Evolutionary conservation across 2,113 vertebrate genomes (phyloP), one percentile per base, ranked within the genome.

Genomic region (Coturnix japonica): DNA sequence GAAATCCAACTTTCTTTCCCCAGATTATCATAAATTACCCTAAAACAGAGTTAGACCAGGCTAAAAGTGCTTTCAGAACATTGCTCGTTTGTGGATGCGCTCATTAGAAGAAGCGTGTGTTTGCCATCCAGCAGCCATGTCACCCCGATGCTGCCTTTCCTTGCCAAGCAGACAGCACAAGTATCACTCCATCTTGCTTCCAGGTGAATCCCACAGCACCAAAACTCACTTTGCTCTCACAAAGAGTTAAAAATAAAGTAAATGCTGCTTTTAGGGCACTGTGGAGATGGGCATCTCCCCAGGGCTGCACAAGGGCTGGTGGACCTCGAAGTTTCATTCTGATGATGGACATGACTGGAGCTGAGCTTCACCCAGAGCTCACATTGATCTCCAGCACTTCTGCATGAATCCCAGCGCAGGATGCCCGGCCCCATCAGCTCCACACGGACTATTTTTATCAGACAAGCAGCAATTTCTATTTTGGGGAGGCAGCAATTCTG

Each of bases 401-500:
- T 35, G 63, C 7, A 9, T 0, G 8, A 8, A 7, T 16, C 63
- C 70, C 1, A 0, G 30, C 1, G 37, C 20, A 6, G 71, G 72
- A 67, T 8, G 30, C 65, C 73, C 85, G 3, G 0, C 70, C 73
- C 44, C 78, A 35, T 47, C 0, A 0, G 3, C 67, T 39, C 46
- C 75, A 8, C 21, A 3, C 6, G 10, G 44, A 25, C 54, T 93
- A 91, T 96, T 94, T 94, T 91, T 87, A 86, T 39, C 83, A 81
- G 70, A 78, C 44, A 44, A 88, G 80, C 31, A 53, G 35, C 57
- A 4, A 11, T 26, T 88, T 69, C 95, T 95, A 95, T 94, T 94
- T 23, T 13, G 77, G 61, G 93, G 2, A 7, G 47, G 88, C 39
- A 46, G 20, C 54, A 81, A 72, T 77, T 21, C 14, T 47, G 88